Evolutionary conservation across 2,888 invertebrate genomes (phyloP).

Genomic region (Tridacna crocea): DNA sequence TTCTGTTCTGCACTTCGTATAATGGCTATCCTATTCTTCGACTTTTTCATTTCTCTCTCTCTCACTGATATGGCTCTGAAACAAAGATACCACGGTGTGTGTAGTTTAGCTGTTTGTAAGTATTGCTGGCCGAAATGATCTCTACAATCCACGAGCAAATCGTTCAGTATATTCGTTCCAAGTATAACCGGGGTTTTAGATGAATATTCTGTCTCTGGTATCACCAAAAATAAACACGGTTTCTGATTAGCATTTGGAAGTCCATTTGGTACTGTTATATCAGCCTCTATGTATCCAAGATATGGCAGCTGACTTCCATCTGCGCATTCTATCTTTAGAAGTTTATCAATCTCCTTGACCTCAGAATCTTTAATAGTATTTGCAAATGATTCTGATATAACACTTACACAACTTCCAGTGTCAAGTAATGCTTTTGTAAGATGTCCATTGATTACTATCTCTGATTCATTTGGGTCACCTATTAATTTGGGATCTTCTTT

Average conservation of each 20-base stretch:
- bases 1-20: conserved; percentile 22
- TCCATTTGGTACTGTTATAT: background rate
- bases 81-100: conserved; percentile 45
- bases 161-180: conserved; percentile 42
- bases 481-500: too few species aligned
- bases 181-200: background rate
- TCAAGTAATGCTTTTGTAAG: background rate
- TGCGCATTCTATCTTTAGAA: too few species aligned
- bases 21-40: conserved; percentile 20
- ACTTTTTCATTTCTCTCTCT: conserved; percentile 22
- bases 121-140: conserved; percentile 38
- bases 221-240: background rate
- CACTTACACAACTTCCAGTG: background rate
- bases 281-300: background rate
- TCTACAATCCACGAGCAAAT: conserved; percentile 28
- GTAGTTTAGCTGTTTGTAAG: conserved; percentile 38
- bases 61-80: conserved; percentile 17
- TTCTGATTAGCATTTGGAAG: background rate
- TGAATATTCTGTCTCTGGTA: too few species aligned
- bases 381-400: too few species aligned
- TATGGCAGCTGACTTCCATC: too few species aligned
- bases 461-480: too few species aligned
- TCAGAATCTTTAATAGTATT: too few species aligned
- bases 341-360: too few species aligned
- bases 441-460: background rate